phyloP scores from a whole-genome alignment of 2,888 invertebrate species.

The Drosophila greeni region DNA sequence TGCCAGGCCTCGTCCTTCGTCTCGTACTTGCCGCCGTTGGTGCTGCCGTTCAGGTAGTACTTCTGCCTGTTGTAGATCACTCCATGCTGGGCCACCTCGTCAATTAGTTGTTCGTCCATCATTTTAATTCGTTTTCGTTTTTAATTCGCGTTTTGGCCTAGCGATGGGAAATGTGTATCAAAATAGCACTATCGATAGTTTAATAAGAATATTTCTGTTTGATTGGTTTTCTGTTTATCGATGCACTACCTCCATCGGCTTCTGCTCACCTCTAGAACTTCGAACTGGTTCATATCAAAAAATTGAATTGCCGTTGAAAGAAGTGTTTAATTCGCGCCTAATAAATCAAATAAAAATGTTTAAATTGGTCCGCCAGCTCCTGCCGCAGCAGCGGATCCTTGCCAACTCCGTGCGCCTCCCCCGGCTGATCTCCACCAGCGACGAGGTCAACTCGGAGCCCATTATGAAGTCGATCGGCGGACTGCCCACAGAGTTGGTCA shows the following conservation, averaged over 20 bases:
- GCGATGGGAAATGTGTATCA: background rate
- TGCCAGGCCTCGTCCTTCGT: conserved; percentile 79
- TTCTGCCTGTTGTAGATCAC: conserved; percentile 79
- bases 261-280: background rate
- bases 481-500: conserved; percentile 69
- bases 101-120: conserved; percentile 79
- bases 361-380: conserved; percentile 62
- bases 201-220: background rate
- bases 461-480: conserved; percentile 72
- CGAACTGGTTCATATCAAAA: conserved; percentile 8
- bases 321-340: background rate
- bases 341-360: conserved; percentile 58
- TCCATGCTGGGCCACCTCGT: conserved; percentile 78
- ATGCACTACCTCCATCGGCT: background rate
- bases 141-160: conserved; percentile 30
- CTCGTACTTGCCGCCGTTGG: conserved; percentile 75
- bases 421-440: conserved; percentile 72
- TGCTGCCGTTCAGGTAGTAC: conserved; percentile 76
- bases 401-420: conserved; percentile 30
- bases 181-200: background rate
- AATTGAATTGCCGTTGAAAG: conserved; percentile 12
- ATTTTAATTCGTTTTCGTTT: conserved; percentile 51
- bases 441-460: conserved; percentile 69
- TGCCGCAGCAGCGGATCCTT: conserved; percentile 51
- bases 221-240: background rate